These are phyloP conservation scores for Diplodus sargus DNA, from an alignment of 2,797 vertebrate genomes.

Conservation along the genomic window DNA sequence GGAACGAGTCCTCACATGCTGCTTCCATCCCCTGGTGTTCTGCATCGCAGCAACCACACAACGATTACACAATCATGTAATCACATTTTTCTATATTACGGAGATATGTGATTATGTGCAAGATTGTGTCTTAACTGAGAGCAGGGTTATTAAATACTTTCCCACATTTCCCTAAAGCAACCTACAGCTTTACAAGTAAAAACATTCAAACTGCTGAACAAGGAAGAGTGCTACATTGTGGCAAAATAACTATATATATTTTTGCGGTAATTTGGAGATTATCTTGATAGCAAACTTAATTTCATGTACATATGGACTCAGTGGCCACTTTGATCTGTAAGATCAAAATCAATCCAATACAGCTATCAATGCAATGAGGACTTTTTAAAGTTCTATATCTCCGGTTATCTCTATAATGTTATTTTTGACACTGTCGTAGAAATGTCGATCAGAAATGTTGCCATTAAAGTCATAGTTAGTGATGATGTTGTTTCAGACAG, in stretches of 20 bases:
- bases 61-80: conserved; percentile 1
- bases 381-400: background rate
- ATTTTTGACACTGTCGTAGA: too few species aligned
- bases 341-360: background rate
- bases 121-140: background rate
- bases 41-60: conserved; percentile 54
- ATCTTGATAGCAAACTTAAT: background rate
- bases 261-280: background rate
- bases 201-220: background rate
- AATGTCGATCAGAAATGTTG: too few species aligned
- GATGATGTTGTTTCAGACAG: too few species aligned
- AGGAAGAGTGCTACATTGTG: background rate
- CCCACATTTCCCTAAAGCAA: background rate
- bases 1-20: conserved; percentile 79
- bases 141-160: background rate
- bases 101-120: background rate
- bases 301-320: too few species aligned
- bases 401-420: background rate
- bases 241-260: background rate
- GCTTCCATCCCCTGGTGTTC: conserved; percentile 57
- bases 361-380: background rate
- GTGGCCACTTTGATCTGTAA: background rate
- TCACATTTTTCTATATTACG: background rate
- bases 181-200: background rate
- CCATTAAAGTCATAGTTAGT: too few species aligned